phyloP scores from a whole-genome alignment of 2,113 vertebrate genomes.

The Microtus ochrogaster region DNA sequence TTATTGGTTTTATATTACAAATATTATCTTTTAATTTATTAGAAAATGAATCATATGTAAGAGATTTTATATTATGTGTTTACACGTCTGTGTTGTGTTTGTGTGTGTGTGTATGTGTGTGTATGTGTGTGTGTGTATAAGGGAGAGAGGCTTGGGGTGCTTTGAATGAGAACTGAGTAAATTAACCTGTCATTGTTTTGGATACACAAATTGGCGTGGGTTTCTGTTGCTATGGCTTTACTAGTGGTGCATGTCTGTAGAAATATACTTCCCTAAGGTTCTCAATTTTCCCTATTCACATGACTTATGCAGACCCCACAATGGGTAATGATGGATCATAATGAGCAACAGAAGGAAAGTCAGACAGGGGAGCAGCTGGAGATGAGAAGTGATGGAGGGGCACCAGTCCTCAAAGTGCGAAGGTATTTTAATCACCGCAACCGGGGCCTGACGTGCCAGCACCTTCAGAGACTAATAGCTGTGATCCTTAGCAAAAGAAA shows the following conservation, averaged over 20 bases:
- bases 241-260: not conserved
- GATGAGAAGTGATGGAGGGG: conserved; percentile 55
- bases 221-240: conserved; percentile 53
- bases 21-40: not conserved
- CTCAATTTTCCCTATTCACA: conserved; percentile 60
- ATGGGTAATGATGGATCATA: conserved; percentile 72
- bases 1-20: not conserved
- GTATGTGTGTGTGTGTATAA: not conserved
- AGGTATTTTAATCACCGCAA: conserved; percentile 75
- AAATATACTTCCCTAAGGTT: conserved; percentile 44
- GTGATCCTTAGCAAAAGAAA: conserved; percentile 72
- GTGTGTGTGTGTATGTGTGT: not conserved
- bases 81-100: not conserved
- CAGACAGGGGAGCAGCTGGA: conserved; percentile 61
- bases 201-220: not conserved
- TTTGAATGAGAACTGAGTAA: conserved; percentile 21
- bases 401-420: conserved; percentile 50
- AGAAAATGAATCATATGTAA: not conserved
- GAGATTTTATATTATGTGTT: not conserved
- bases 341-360: conserved; percentile 73
- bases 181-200: conserved; percentile 1
- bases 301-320: conserved; percentile 66
- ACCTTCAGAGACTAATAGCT: conserved; percentile 74
- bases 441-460: conserved; percentile 37
- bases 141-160: too few relatives aligned